These are phyloP conservation scores for Trissonchulus latispiculum DNA, from an alignment of 2,888 invertebrate species.

Conservation along the genomic window DNA sequence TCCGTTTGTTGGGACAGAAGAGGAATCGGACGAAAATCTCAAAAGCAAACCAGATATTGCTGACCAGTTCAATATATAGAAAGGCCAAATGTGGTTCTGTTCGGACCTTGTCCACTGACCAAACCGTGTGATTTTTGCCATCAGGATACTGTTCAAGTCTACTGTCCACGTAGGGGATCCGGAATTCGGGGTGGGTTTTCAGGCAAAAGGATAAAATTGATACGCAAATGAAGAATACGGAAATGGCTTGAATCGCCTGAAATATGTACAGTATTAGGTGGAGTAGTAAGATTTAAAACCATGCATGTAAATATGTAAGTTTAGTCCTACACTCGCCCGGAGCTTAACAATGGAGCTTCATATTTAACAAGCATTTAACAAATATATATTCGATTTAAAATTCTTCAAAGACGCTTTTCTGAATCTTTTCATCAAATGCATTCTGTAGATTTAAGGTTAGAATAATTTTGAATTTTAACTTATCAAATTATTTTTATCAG, in stretches of 20 bases:
- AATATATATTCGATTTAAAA: too few species aligned
- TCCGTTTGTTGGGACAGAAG: conserved; percentile 67
- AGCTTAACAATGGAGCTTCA: too few species aligned
- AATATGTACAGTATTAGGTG: too few species aligned
- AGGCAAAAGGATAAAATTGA: conserved; percentile 91
- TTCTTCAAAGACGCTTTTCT: too few species aligned
- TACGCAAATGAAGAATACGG: conserved; percentile 90
- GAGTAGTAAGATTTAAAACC: too few species aligned
- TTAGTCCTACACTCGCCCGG: too few species aligned
- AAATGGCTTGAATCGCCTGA: conserved; percentile 84
- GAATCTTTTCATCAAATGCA: too few species aligned
- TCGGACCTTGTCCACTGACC: conserved; percentile 52
- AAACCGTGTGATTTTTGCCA: conserved; percentile 52
- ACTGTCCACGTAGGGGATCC: conserved; percentile 60
- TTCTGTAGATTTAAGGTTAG: too few species aligned
- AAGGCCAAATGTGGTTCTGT: conserved; percentile 57
- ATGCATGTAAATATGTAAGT: too few species aligned
- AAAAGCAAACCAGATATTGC: conserved; percentile 88
- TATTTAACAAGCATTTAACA: too few species aligned
- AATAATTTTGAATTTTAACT: too few species aligned
- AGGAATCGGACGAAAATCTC: conserved; percentile 55
- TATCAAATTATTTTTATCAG: too few species aligned
- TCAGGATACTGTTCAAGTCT: background rate
- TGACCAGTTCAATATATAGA: conserved; percentile 77
- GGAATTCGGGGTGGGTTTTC: conserved; percentile 93